These are phyloP conservation scores for Mystacides longicornis DNA, from an alignment of 2,888 invertebrate species.

Conservation along the genomic window DNA sequence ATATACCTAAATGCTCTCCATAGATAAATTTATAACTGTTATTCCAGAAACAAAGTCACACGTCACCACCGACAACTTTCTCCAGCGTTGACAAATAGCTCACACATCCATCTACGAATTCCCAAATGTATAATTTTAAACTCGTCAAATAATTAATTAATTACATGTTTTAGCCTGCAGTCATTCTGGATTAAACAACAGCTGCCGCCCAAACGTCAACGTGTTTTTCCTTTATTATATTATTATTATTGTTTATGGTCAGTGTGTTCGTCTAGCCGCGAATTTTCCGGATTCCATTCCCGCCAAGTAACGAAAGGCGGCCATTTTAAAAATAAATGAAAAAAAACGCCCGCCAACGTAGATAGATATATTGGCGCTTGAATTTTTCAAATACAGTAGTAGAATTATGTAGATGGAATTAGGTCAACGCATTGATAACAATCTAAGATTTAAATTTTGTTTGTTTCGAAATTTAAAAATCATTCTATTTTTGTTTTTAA, in stretches of 20 bases:
- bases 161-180: background rate
- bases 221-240: background rate
- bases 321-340: background rate
- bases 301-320: conserved; percentile 6
- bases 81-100: too few relatives aligned
- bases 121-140: too few relatives aligned
- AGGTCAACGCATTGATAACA: background rate
- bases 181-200: background rate
- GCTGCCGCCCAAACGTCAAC: too few relatives aligned
- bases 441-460: background rate
- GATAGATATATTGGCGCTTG: background rate
- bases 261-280: conserved; percentile 3
- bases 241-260: too few relatives aligned
- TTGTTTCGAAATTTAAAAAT: background rate
- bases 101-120: too few relatives aligned
- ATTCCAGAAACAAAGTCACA: too few relatives aligned
- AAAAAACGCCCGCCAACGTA: background rate
- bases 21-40: too few relatives aligned
- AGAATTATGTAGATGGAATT: background rate
- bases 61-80: too few relatives aligned
- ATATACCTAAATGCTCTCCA: too few relatives aligned
- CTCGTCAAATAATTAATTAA: background rate
- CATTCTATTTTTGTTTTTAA: background rate
- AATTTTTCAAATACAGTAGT: background rate
- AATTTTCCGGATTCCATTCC: conserved; percentile 8